Percentiles rank a stretch among this genome's conserved stretches.
phyloP scores from a whole-genome alignment of 2,113 vertebrate species.

The Nematolebias whitei region DNA sequence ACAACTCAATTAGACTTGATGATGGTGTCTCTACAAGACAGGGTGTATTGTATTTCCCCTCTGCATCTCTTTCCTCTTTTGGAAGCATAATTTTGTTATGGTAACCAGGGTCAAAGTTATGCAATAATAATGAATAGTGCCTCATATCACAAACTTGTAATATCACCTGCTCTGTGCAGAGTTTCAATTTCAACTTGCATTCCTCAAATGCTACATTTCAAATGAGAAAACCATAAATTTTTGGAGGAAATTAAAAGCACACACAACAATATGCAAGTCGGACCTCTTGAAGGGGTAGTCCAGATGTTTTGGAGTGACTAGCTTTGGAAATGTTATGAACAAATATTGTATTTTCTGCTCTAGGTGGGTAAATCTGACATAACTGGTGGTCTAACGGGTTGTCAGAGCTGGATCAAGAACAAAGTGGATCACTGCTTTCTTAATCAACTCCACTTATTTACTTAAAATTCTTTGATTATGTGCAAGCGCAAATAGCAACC shows the following conservation, averaged over 20 bases:
- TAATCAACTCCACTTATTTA: too few relatives aligned
- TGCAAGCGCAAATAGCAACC: too few relatives aligned
- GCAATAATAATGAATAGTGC: constrained; percentile 85
- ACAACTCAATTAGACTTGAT: constrained; percentile 61
- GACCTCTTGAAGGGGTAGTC: constrained; percentile 42
- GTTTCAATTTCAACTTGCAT: constrained; percentile 50
- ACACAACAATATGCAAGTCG: constrained; percentile 74
- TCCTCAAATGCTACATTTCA: constrained; percentile 58
- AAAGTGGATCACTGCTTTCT: too few relatives aligned
- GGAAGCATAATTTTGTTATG: constrained; percentile 84
- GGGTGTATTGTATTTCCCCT: constrained; percentile 69
- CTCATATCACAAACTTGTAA: constrained; percentile 78
- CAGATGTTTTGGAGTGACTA: too few relatives aligned
- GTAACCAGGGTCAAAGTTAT: constrained; percentile 87
- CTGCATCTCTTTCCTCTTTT: constrained; percentile 67
- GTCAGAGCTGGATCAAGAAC: too few relatives aligned
- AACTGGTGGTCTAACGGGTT: too few relatives aligned
- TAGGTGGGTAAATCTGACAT: too few relatives aligned
- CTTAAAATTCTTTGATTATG: too few relatives aligned
- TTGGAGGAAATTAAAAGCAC: constrained; percentile 52
- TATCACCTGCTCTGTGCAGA: constrained; percentile 55
- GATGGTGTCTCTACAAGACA: constrained; percentile 58
- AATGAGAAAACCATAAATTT: constrained; percentile 32
- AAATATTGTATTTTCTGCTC: too few relatives aligned
- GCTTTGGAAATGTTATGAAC: too few relatives aligned